Evolutionary conservation across 1,140 invertebrate genomes (phyloP), one percentile per base, ranked within the genome.

Genomic region (Pogonomyrmex californicus): DNA sequence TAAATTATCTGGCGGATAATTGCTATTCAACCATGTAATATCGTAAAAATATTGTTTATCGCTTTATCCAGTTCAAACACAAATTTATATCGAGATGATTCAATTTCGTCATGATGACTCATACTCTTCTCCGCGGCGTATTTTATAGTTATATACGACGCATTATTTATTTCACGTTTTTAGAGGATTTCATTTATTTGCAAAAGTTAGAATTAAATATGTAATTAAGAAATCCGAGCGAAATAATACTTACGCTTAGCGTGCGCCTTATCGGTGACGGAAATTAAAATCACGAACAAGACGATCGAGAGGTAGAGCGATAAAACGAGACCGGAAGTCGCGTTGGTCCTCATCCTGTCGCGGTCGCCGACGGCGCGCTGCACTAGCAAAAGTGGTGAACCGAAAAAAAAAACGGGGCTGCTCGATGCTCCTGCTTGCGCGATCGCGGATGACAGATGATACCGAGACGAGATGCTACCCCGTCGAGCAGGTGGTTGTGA

Each of bases 401-500:
- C 33, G 6, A 47, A 23, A 7, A 66, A 66, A 65, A 1, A 47
- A n/a, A 77, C 0, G 2, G 14, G 10, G 10, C 41, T 65, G 10
- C n/a, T 76, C 12, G 6, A 17, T 66, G 33, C 36, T 66, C 66
- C 10, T 65, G 12, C 2, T 38, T 36, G n/a, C 23, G 10, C 36
- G 33, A 1, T 44, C 9, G 4, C n/a, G 44, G 14, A 49, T 49
- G 9, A n/a, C 10, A 7, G 7, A 71, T 56, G 47, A 47, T 60
- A 86, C 41, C 66, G 4, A 76, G 62, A 44, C 88, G 92, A 58
- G 56, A 93, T 92, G 92, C 62, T 92, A 89, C 90, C 82, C 82
- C 88, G 86, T 65, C 92, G 90, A 93, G 88, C 92, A 91, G 91
- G 93, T 93, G 91, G 86, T 94, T 93, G 89, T 91, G 90, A 94